Percentiles rank a stretch among this genome's conserved stretches.
Evolutionary conservation across 37 sponge, comb jelly and placozoan genomes (phyloP).

Genomic region (Theonella swinhoei): DNA sequence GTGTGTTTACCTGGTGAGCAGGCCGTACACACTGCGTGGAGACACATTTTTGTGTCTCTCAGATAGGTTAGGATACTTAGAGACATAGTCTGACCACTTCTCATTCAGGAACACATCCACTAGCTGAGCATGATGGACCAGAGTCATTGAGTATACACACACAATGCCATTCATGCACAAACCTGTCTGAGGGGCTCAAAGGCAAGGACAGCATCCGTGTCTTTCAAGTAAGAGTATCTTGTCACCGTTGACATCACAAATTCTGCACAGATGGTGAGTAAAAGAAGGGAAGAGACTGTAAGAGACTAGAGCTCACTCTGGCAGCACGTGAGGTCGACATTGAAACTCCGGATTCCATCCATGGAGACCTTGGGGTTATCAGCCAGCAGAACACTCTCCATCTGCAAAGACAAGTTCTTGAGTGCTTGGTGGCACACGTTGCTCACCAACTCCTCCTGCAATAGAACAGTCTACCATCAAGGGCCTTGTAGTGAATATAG

Average conservation of each 20-base stretch:
- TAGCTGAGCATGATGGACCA: constrained; percentile 37
- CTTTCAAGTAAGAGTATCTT: not conserved
- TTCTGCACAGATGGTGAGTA: constrained; percentile 3
- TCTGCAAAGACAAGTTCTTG: constrained; percentile 3
- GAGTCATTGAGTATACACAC: not conserved
- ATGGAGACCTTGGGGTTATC: constrained; percentile 42
- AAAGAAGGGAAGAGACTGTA: not conserved
- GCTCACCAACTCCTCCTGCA: constrained; percentile 18
- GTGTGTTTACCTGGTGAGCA: constrained; percentile 78
- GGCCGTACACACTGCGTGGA: constrained; percentile 53
- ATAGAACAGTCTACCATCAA: not conserved
- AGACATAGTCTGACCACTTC: constrained; percentile 73
- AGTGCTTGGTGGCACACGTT: constrained; percentile 27
- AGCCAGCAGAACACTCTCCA: constrained; percentile 48
- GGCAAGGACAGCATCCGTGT: not conserved
- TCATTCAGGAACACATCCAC: constrained; percentile 56
- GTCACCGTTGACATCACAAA: constrained; percentile 17
- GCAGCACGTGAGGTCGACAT: constrained; percentile 49
- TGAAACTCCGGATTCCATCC: constrained; percentile 51
- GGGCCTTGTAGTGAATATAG: not conserved
- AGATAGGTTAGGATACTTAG: constrained; percentile 27
- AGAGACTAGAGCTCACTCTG: constrained; percentile 50
- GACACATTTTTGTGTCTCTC: constrained; percentile 63
- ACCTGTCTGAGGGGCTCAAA: constrained; percentile 17
- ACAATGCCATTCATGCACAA: not conserved